These are phyloP conservation scores for Sinocyclocheilus anophthalmus DNA, from an alignment of 2,113 vertebrate genomes.

Conservation along the genomic window DNA sequence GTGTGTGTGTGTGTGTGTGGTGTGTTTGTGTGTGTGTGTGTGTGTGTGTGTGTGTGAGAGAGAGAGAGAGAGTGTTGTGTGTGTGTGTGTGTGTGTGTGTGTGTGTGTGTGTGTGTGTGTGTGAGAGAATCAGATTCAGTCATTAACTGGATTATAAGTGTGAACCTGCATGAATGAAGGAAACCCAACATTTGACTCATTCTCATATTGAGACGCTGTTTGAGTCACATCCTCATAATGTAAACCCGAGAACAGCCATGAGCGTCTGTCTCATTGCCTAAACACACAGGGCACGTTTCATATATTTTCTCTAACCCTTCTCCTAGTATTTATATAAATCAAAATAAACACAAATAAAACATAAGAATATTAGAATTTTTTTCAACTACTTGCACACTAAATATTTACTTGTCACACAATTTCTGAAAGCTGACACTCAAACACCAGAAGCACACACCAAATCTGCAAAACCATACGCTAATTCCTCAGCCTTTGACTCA, in stretches of 20 bases:
- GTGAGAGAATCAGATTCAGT: background rate
- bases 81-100: no score
- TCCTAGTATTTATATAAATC: background rate
- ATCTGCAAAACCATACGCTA: no score
- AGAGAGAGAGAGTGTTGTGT: no score
- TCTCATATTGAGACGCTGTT: background rate
- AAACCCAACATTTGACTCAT: background rate
- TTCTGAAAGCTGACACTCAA: no score
- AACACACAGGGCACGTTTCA: background rate
- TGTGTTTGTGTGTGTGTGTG: no score
- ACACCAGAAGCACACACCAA: no score
- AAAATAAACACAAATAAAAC: background rate
- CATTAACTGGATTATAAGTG: background rate
- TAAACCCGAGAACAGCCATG: background rate
- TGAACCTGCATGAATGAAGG: background rate
- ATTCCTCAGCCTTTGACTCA: no score
- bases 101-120: background rate
- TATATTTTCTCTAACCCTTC: background rate
- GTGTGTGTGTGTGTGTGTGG: background rate
- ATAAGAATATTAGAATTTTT: background rate
- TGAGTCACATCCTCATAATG: slow-evolving; percentile 36
- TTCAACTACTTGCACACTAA: no score
- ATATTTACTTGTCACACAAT: no score
- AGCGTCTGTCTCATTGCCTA: slow-evolving; percentile 8
- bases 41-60: no score